These are phyloP conservation scores for Hemaris fuciformis DNA, from an alignment of 2,888 invertebrate species.

Conservation along the genomic window DNA sequence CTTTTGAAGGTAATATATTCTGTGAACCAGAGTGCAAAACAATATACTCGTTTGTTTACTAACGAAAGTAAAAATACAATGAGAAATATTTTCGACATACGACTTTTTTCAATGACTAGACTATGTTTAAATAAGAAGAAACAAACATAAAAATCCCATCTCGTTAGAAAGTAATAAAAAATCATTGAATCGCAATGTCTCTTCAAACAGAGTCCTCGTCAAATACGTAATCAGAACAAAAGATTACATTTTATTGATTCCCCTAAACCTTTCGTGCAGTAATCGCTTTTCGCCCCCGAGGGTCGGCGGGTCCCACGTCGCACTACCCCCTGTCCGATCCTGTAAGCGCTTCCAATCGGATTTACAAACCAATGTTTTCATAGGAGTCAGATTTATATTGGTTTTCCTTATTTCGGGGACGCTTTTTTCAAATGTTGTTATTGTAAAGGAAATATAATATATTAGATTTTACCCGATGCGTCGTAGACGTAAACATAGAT, in stretches of 20 bases:
- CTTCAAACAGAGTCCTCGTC: constrained; percentile 11
- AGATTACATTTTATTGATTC: constrained; percentile 13
- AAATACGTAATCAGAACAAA: constrained; percentile 11
- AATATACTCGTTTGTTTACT: too few relatives aligned
- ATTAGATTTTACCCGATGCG: too few relatives aligned
- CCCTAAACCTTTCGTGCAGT: not conserved
- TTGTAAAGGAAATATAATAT: not conserved
- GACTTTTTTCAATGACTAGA: too few relatives aligned
- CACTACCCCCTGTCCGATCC: not conserved
- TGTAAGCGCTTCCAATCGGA: constrained; percentile 4
- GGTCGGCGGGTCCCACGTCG: constrained; percentile 1
- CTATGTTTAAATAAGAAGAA: too few relatives aligned
- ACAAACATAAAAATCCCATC: too few relatives aligned
- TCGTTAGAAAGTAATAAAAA: not conserved
- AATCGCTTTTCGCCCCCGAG: constrained; percentile 11
- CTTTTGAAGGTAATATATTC: too few relatives aligned
- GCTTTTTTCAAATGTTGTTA: too few relatives aligned
- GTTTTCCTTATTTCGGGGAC: not conserved
- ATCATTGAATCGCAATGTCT: not conserved
- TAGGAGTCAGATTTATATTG: not conserved
- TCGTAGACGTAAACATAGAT: too few relatives aligned
- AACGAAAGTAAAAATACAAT: too few relatives aligned
- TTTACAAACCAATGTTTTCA: constrained; percentile 5
- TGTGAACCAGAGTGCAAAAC: too few relatives aligned
- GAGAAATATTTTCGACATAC: too few relatives aligned